These are phyloP conservation scores for Kradibia gibbosae DNA, from an alignment of 1,140 invertebrate species.

Conservation along the genomic window DNA sequence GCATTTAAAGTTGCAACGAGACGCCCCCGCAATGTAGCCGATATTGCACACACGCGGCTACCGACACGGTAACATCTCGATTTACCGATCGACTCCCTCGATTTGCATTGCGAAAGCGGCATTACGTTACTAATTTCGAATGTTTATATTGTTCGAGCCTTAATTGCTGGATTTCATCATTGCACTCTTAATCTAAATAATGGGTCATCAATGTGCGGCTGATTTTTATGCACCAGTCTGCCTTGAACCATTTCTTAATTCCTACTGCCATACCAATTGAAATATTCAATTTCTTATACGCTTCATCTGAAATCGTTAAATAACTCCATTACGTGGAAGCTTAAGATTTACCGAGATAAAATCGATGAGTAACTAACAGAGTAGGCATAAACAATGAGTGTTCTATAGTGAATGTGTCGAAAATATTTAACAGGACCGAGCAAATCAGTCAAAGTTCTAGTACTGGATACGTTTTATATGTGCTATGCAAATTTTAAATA, in stretches of 20 bases:
- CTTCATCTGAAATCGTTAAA: neutral
- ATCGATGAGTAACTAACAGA: neutral
- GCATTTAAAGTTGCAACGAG: conserved; percentile 45
- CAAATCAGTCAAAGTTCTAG: neutral
- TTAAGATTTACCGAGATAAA: neutral
- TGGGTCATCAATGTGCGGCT: neutral
- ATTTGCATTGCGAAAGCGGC: neutral
- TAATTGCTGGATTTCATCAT: conserved; percentile 10
- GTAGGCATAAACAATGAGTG: neutral
- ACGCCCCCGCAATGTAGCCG: conserved; percentile 61
- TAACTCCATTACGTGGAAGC: neutral
- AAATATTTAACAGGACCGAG: neutral
- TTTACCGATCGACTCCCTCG: conserved; percentile 42
- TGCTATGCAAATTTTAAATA: neutral
- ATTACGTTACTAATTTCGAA: conserved; percentile 33
- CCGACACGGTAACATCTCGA: conserved; percentile 44
- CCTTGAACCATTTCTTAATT: neutral
- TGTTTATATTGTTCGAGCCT: neutral
- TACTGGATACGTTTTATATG: neutral
- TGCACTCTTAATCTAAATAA: neutral
- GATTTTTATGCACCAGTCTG: neutral
- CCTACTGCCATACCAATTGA: neutral
- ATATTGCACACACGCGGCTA: conserved; percentile 53
- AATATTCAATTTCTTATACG: neutral
- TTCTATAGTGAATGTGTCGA: neutral